These are phyloP conservation scores for Istiophorus platypterus DNA, from an alignment of 2,113 vertebrate species.

Conservation along the genomic window DNA sequence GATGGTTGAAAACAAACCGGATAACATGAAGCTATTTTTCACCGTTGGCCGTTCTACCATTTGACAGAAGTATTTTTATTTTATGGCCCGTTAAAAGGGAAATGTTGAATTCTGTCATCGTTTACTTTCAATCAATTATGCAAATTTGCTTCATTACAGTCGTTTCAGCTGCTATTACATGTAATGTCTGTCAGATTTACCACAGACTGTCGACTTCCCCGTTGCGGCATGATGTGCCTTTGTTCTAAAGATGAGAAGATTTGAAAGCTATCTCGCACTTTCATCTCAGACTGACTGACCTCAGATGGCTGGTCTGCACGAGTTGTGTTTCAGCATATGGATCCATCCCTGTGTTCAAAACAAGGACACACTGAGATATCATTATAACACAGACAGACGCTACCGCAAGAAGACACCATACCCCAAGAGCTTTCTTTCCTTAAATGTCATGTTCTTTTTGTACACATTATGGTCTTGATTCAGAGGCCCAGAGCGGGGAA, in stretches of 20 bases:
- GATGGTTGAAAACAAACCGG: slow-evolving; percentile 24
- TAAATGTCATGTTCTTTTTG: slow-evolving; percentile 55
- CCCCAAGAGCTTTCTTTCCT: slow-evolving; percentile 55
- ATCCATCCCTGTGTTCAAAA: slow-evolving; percentile 21
- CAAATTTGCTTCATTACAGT: neutral
- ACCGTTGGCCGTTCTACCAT: neutral
- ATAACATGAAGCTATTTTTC: slow-evolving; percentile 18
- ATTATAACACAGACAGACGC: slow-evolving; percentile 50
- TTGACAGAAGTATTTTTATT: neutral
- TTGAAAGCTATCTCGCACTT: slow-evolving; percentile 57
- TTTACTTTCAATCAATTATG: neutral
- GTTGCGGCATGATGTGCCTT: slow-evolving; percentile 43
- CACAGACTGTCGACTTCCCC: slow-evolving; percentile 14
- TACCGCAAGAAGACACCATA: slow-evolving; percentile 29
- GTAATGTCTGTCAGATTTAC: slow-evolving; percentile 16
- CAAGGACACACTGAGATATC: slow-evolving; percentile 23
- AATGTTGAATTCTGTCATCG: neutral
- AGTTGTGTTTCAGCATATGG: slow-evolving; percentile 26
- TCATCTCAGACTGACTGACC: slow-evolving; percentile 52
- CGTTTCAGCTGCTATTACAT: slow-evolving; percentile 6
- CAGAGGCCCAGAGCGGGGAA: slow-evolving; percentile 60
- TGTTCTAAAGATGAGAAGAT: slow-evolving; percentile 66
- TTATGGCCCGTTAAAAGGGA: neutral
- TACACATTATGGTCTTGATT: slow-evolving; percentile 69
- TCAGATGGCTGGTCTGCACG: slow-evolving; percentile 33